Percentiles rank a stretch among this genome's conserved stretches.
Evolutionary conservation across 2,113 vertebrate genomes (phyloP).

Genomic region (Labrus mixtus): DNA sequence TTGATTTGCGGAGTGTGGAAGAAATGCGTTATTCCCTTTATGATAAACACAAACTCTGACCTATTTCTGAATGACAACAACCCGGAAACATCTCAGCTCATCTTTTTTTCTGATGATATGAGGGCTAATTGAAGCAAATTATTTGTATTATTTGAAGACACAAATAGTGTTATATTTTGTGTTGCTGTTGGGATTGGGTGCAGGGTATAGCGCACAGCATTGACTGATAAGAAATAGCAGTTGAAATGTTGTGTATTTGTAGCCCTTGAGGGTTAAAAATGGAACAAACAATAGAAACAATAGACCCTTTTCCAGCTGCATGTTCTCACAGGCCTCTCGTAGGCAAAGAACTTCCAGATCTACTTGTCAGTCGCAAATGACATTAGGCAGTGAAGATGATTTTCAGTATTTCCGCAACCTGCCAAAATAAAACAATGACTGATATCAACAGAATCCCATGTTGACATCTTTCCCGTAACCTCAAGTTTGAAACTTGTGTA

Average conservation of each 20-base stretch:
- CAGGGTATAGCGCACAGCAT: not conserved
- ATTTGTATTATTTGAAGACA: not conserved
- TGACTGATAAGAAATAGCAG: too few species aligned
- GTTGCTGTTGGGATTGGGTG: not conserved
- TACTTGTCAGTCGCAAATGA: too few species aligned
- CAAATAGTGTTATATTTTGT: not conserved
- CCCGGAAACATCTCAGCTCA: not conserved
- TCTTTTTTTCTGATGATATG: not conserved
- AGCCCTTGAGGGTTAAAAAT: not conserved
- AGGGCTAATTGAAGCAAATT: not conserved
- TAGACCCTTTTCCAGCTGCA: too few species aligned
- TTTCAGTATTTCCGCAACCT: too few species aligned
- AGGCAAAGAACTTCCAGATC: too few species aligned
- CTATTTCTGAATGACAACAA: slow-evolving; percentile 33
- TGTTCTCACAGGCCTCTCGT: too few species aligned
- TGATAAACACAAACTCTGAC: slow-evolving; percentile 36
- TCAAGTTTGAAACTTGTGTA: too few species aligned
- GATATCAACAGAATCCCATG: too few species aligned
- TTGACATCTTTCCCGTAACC: too few species aligned
- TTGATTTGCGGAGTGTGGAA: slow-evolving; percentile 36
- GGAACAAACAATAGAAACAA: too few species aligned
- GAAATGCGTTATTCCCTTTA: slow-evolving; percentile 42
- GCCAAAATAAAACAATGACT: too few species aligned
- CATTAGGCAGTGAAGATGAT: too few species aligned
- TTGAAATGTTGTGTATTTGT: not conserved